Evolutionary conservation across 2,797 vertebrate genomes (phyloP).

Genomic region (Gallinago solitaria): DNA sequence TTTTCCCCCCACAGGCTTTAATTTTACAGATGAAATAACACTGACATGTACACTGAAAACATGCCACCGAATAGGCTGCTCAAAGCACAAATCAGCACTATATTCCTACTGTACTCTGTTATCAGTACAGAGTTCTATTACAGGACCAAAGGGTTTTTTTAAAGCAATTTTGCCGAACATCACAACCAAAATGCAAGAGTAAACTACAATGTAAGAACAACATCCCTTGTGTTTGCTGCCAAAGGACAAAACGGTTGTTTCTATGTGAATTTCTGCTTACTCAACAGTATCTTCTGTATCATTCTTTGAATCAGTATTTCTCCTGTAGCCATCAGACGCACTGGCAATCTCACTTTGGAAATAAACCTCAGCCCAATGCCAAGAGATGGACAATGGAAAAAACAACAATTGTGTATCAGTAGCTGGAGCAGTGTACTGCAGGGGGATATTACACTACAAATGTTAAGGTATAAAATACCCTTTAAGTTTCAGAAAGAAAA

Average conservation of each 20-base stretch:
- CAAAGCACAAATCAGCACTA: background rate
- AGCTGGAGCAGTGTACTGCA: background rate
- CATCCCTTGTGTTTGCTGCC: background rate
- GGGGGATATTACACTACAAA: background rate
- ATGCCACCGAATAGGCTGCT: background rate
- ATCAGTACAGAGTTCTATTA: background rate
- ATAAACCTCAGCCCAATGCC: background rate
- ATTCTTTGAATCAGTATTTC: background rate
- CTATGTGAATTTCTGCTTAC: background rate
- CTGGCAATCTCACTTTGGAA: background rate
- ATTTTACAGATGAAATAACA: background rate
- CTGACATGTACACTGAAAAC: background rate
- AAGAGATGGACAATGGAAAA: background rate
- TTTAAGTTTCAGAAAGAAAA: background rate
- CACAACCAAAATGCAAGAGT: background rate
- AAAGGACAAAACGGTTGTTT: background rate
- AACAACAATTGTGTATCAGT: background rate
- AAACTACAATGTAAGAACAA: background rate
- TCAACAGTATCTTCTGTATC: background rate
- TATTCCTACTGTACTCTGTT: background rate
- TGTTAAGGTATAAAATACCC: background rate
- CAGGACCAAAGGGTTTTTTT: background rate
- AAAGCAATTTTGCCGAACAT: background rate
- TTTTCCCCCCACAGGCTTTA: too few species aligned
- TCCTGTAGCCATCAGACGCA: background rate